Evolutionary conservation across 1,140 invertebrate species (phyloP), one percentile per base, ranked within the genome.

Genomic region (Mercenaria mercenaria): DNA sequence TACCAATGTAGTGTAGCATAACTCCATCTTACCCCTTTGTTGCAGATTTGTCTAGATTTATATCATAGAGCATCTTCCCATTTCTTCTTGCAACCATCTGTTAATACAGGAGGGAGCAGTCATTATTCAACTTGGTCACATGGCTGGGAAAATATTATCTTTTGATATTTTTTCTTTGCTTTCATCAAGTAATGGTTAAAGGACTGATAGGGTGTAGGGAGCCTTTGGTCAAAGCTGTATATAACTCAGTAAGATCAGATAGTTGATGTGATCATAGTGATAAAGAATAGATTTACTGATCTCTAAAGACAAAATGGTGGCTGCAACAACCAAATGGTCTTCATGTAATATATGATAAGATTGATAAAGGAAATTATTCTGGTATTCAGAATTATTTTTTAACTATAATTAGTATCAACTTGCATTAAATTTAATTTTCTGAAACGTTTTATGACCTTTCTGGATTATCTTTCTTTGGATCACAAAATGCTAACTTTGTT

Each of bases 11-110:
- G 10, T 13, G n/a, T 29, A 10, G 26, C 50, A 34, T 18, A 34
- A 52, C 50, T 39, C 76, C 32, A 34, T 79, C 47, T 79, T 79
- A 79, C 34, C 47, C 67, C 76, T 79, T 79, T 79, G 76, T 79
- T 79, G 23, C 13, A 20, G 32, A 23, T 52, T 52, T 56, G 56
- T 79, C 76, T 59, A 79, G 76, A 79, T 56, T 26, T 52, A 41
- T 18, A 79, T 79, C 76, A 41, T 79, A 56, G 32, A 18, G 50
- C 29, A 79, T 79, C 76, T 32, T 1, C 43, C n/a, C 76, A 79
- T 79, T 72, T 37, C 34, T 72, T 20, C 23, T 26, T 41, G 34
- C 67, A 72, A 72, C 67, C 67, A 72, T 72, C 67, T 72, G 67
- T 72, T 72, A 72, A 41, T 72, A 34, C 67, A 72, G 11, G 6